Base-by-base conservation (phyloP, 2,113 vertebrate genomes). In the Pomatorhinus ruficollis region DNA sequence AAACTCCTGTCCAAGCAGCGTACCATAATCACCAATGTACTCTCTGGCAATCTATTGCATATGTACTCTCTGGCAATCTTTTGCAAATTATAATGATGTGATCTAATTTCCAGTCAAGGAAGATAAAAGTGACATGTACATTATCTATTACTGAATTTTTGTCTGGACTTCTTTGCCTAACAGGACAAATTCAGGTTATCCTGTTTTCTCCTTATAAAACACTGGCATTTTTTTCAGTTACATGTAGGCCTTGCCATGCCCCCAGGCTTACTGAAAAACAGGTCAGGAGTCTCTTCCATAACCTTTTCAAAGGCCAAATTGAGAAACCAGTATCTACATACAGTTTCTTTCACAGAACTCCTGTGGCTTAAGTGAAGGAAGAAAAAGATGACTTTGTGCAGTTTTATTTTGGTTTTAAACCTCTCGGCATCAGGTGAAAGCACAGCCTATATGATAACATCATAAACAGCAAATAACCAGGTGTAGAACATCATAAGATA, bases 131-230 rank as follows among this genome's bases (percentile, higher is more conserved):
- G 70, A 79, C 39, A 42, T 30, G 9, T 23, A 81, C 53, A 37
- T 78, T 89, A 89, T 78, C 60, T 87, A 16, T 71, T 64, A 78
- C 56, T 87, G 69, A 69, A 81, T 87, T 84, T 91, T 89, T 91
- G 42, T 61, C 84, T 89, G 37, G 44, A 91, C 44, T 71, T 49
- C 45, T 79, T 87, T 91, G 44, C 57, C 44, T 76, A 85, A 72
- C 35, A 85, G 70, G 75, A 83, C 70, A 90, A 87, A 82, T 63
- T 92, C 61, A 75, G 69, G 78, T 90, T 56, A 91, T 78, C n/a
- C 49, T 87, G 28, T 78, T 87, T 78, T 52, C 31, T 64, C 15
- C 64, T 70, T 60, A 83, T 28, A 74, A 81, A 93, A 93, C 42
- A 78, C 6, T 22, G 14, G 11, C 10, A 28, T 59, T 76, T 79